These are phyloP conservation scores for Saimiri boliviensis DNA, from an alignment of 2,113 vertebrate genomes.

Conservation along the genomic window DNA sequence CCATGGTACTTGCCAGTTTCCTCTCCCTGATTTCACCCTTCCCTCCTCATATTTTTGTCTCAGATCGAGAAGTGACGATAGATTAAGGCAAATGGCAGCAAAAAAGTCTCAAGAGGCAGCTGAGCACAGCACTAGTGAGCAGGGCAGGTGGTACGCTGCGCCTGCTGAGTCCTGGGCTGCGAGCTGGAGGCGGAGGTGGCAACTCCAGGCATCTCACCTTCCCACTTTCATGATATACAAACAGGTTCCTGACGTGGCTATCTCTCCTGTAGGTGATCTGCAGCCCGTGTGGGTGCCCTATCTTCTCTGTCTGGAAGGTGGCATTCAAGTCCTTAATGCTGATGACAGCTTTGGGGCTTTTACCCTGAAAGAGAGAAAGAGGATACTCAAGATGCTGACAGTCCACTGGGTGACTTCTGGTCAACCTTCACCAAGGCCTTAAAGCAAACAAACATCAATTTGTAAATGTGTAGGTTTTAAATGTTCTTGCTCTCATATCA, in stretches of 20 bases:
- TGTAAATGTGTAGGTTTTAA: neutral
- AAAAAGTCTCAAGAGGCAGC: neutral
- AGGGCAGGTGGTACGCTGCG: neutral
- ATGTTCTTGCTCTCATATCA: neutral
- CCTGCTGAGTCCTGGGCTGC: rapidly evolving
- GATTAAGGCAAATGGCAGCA: neutral
- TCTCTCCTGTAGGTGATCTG: constrained; percentile 91
- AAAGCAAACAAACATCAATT: neutral
- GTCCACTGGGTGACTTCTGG: neutral
- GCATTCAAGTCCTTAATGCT: constrained; percentile 91
- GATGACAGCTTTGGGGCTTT: constrained; percentile 91
- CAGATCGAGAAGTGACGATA: neutral
- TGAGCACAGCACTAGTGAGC: neutral
- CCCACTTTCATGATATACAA: constrained; percentile 91
- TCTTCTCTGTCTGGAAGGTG: constrained; percentile 94
- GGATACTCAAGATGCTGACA: neutral
- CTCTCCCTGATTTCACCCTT: neutral
- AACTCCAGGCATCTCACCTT: constrained; percentile 81
- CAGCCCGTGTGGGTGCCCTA: constrained; percentile 89
- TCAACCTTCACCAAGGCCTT: neutral
- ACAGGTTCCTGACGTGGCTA: constrained; percentile 88
- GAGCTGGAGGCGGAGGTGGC: rapidly evolving
- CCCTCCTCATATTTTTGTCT: neutral
- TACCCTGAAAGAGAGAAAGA: constrained; percentile 81
- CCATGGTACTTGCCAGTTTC: neutral